Evolutionary conservation across 2,113 vertebrate genomes (phyloP), one percentile per base, ranked within the genome.

Genomic region (Clupea harengus): DNA sequence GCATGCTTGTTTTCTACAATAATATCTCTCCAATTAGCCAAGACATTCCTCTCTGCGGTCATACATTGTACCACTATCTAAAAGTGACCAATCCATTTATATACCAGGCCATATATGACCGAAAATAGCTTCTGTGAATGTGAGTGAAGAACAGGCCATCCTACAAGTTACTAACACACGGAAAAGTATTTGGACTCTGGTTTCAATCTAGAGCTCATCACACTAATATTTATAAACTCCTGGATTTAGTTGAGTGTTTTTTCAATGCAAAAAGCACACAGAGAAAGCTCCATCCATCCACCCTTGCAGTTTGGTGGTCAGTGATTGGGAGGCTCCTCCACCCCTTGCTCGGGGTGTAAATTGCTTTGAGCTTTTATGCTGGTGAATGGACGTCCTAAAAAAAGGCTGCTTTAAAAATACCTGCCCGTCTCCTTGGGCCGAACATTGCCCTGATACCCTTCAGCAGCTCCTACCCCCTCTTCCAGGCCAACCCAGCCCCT

Each of bases 391-490:
- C 4, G 32, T 39, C 72, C 25, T 39, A 78, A 78, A 78, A 75
- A 75, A 75, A 39, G 67, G 54, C 50, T 9, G 32, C 39, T 81
- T 81, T 81, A 57, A 57, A 46, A 39, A 45, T 85, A 57, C 64
- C 49, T 81, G 45, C 39, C 60, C 39, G 81, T 44, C 75, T 81
- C 80, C 10, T n/a, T 15, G 46, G 54, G 50, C 32, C 15, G 39
- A 47, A 45, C 22, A 82, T 32, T 39, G 72, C 11, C 64, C 64
- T 3, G 72, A 10, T 78, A 39, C 11, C 72, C 64, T 67, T 75
- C 28, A 11, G 3, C 28, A 78, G 22, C 22, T 9, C 28, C 28
- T 32, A 17, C 11, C 25, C 13, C 11, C 67, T 32, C 25, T 32
- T 13, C 28, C 28, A 17, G 13, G 11, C 67, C 28, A 78, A 39